Percentiles rank a stretch among this genome's conserved stretches.
Evolutionary conservation across 2,888 invertebrate genomes (phyloP).

Genomic region (Parnassius orleans): DNA sequence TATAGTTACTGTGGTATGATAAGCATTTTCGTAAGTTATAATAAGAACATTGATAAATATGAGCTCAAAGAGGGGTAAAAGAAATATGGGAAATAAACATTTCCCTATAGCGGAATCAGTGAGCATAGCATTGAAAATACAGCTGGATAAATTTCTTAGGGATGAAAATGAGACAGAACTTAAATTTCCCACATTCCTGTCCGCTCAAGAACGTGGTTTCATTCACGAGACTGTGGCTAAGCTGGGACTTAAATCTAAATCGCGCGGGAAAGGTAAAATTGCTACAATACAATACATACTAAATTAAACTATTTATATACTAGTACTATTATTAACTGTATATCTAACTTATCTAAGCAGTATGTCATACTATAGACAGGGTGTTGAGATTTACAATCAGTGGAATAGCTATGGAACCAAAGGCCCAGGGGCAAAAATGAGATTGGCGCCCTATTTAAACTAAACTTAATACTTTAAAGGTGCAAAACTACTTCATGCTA

Average conservation of each 20-base stretch:
- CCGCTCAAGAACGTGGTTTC: conserved; percentile 89
- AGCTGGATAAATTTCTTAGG: conserved; percentile 68
- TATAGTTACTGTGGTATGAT: background rate
- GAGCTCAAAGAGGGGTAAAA: conserved; percentile 70
- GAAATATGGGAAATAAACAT: conserved; percentile 64
- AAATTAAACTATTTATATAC: too few relatives aligned
- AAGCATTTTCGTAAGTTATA: background rate
- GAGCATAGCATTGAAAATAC: conserved; percentile 73
- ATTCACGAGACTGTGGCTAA: conserved; percentile 86
- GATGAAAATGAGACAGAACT: conserved; percentile 76
- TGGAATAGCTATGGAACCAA: too few relatives aligned
- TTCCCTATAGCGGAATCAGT: conserved; percentile 75
- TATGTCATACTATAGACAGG: too few relatives aligned
- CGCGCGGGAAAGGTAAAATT: conserved; percentile 86
- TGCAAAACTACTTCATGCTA: too few relatives aligned
- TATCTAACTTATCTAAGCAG: too few relatives aligned
- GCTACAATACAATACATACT: conserved; percentile 22
- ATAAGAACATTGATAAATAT: conserved; percentile 36
- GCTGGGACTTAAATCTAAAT: conserved; percentile 88
- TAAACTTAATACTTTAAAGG: too few relatives aligned
- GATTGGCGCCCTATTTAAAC: too few relatives aligned
- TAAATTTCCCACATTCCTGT: conserved; percentile 87
- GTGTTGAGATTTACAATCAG: too few relatives aligned
- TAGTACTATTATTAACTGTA: background rate
- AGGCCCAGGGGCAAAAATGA: too few relatives aligned